Base-by-base conservation (phyloP, 2,797 vertebrate species). In the Enteromius treurensis region DNA sequence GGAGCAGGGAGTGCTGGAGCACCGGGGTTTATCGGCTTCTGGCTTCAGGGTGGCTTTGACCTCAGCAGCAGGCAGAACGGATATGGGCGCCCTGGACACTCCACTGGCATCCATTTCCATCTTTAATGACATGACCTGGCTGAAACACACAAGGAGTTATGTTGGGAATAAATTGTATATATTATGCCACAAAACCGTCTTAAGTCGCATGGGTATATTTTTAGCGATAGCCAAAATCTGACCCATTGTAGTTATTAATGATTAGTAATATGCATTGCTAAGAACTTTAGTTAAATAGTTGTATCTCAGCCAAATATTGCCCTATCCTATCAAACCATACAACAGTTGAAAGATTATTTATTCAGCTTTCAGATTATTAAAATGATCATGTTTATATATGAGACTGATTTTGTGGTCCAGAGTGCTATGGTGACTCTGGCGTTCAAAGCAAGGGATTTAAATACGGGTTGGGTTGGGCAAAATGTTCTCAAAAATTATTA, bases 1-100 rank as follows among this genome's bases (percentile, higher is more conserved):
- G 0, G 97, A 99, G 89, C 97, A 98, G 0, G 97, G 97, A 0
- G 97, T 99, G 91, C 97, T 98, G 88, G 97, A 96, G 83, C 97
- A 98, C 81, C 97, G 97, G 1, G 97, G 97, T 76, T 96, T 95
- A 88, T 98, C 97, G 0, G 90, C 84, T 84, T 98, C 97, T 0
- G 92, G 90, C 85, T 95, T 97, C 71, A 94, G 89, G 0, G 91
- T 93, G 78, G 94, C 90, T 90, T 94, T 95, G 86, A 92, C 90
- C 88, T 98, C 97, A 47, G 93, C 93, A 69, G 96, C 88, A 17
- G 97, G 93, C 19, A 97, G 91, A 37, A 96, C 91, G 49, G 95
- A 94, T 79, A 96, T 89, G 23, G 93, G 88, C 80, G 93, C 89
- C 94, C 96, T 95, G 88, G 96, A 91, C 77, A 95, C 95, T 85